Evolutionary conservation across 2,888 invertebrate genomes (phyloP), one percentile per base, ranked within the genome.

Genomic region (Drosophila testacea): DNA sequence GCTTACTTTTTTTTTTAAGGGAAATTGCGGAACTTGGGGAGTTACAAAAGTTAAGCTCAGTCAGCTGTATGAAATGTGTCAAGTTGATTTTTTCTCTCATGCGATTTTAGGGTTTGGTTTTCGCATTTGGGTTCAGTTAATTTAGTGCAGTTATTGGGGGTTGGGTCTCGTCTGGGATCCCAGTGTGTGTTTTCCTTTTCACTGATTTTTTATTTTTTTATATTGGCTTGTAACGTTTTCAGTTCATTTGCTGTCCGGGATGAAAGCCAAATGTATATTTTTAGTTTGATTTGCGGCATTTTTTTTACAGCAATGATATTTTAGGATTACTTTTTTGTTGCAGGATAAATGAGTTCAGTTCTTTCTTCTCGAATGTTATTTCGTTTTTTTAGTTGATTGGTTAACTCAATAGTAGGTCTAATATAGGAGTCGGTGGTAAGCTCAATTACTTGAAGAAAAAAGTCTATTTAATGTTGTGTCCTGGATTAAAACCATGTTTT

Each of bases 11-110:
- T 42, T 11, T 34, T 72, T 65, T 41, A 10, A 0, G n/a, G 13
- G 9, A 22, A 4, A 16, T 16, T 22, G 11, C 41, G 28, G 27
- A 11, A 9, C 3, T 7, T 42, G 5, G 27, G 22, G 30, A 7
- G n/a, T 10, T 6, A 11, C 83, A 79, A 85, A 82, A 85, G 88
- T 88, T 79, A 80, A 51, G 74, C 52, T 60, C 80, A 83, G 77
- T 83, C 83, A 88, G 66, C 71, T 80, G 88, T 70, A 39, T 77
- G 57, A 77, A 88, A 74, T 88, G 68, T 65, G 83, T 73, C 66
- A 52, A 84, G 80, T 84, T 87, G 85, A 84, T 84, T 82, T 85
- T 84, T 77, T 69, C 71, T 79, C 57, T 46, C 64, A 39, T 75
- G 79, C 65, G 54, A 79, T 41, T 65, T 81, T 69, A 6, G 55